A percentile compares a stretch with the other conserved stretches of the same genome.
Conservation (phyloP, 2,888 invertebrate genomes). For the Biston stratarius region DNA sequence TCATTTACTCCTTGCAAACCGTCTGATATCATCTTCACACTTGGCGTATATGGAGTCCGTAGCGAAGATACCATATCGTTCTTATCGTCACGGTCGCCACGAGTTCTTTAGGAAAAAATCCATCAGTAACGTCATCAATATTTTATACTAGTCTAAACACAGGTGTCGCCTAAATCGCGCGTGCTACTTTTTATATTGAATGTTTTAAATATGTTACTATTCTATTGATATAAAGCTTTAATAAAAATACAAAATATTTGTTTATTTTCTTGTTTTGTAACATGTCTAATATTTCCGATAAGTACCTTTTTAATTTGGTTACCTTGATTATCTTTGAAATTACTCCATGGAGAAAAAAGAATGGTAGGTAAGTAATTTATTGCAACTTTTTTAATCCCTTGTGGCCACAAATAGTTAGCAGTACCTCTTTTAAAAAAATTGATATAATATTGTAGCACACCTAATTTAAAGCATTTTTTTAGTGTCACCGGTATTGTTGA, state of each 20-base stretch:
- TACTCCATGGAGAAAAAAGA: no score
- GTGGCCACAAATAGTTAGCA: not conserved
- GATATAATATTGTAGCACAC: not conserved
- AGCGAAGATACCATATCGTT: not conserved
- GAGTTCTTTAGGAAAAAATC: not conserved
- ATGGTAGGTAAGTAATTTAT: not conserved
- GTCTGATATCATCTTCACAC: no score
- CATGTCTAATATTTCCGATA: not conserved
- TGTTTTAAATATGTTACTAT: not conserved
- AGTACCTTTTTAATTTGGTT: not conserved
- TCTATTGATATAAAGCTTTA: not conserved
- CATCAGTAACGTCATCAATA: not conserved
- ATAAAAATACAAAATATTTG: not conserved
- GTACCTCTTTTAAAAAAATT: not conserved
- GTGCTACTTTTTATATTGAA: not conserved
- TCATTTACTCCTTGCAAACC: no score
- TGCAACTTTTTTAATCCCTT: not conserved
- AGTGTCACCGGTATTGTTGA: conserved; percentile 9
- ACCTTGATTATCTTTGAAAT: not conserved
- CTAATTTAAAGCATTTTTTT: not conserved
- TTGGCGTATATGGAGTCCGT: not conserved
- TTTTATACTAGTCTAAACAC: not conserved
- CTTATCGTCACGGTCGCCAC: not conserved
- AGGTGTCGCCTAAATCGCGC: not conserved
- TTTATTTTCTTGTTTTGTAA: not conserved